A percentile compares a stretch with the other conserved stretches of the same genome.
These are phyloP conservation scores for Haemorhous mexicanus DNA, from an alignment of 2,113 vertebrate species.

Conservation along the genomic window DNA sequence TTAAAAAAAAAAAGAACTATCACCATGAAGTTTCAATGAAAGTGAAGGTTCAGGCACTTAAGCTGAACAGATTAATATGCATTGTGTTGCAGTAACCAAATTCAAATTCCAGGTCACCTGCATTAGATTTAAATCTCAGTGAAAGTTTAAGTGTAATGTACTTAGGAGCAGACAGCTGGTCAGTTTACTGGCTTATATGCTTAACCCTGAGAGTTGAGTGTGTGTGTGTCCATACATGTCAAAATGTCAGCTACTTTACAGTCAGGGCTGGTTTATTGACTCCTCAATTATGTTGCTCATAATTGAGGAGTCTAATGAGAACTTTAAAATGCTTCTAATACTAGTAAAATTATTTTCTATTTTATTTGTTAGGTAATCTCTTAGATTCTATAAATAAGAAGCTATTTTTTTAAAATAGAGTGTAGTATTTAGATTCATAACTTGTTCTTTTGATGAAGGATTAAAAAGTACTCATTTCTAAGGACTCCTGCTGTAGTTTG, in stretches of 20 bases:
- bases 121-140: background rate
- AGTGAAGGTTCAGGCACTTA: background rate
- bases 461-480: background rate
- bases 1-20: background rate
- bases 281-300: background rate
- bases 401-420: background rate
- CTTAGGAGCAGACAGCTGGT: background rate
- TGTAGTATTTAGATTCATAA: background rate
- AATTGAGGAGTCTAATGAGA: background rate
- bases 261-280: background rate
- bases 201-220: background rate
- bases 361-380: background rate
- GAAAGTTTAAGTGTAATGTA: background rate
- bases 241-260: background rate
- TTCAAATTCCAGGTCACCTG: background rate
- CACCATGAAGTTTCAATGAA: background rate
- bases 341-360: background rate
- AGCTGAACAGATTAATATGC: background rate
- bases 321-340: background rate
- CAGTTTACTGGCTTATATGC: background rate
- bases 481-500: background rate
- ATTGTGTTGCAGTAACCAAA: background rate
- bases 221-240: background rate
- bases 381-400: background rate
- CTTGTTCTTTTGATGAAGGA: background rate